phyloP scores from a whole-genome alignment of 30 jellyfish, hydroid and myxozoan species.

The Cassiopea andromeda region DNA sequence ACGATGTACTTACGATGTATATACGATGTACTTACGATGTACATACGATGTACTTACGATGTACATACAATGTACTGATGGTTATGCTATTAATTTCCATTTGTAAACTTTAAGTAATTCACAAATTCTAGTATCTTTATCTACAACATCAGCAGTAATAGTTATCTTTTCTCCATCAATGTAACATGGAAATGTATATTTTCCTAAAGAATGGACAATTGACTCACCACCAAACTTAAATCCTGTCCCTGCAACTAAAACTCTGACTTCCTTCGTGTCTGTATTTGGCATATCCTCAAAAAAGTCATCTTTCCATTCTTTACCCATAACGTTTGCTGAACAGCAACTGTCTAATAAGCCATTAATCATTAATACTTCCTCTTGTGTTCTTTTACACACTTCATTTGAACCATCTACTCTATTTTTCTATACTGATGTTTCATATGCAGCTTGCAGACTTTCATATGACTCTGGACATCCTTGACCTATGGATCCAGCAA shows the following conservation, averaged over 20 bases:
- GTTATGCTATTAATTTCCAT: not conserved
- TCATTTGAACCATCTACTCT: not conserved
- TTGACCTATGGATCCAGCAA: not conserved
- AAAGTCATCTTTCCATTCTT: no score
- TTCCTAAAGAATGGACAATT: not conserved
- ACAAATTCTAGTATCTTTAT: not conserved
- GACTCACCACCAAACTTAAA: not conserved
- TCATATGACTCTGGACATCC: not conserved
- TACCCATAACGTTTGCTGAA: not conserved
- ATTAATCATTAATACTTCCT: not conserved
- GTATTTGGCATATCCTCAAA: no score
- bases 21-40: no score
- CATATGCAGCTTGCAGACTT: not conserved
- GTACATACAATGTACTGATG: no score
- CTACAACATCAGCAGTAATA: not conserved
- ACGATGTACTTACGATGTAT: no score
- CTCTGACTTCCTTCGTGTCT: no score
- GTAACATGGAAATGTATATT: not conserved
- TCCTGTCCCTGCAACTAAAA: no score
- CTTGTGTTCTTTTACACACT: not conserved
- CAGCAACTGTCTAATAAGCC: not conserved
- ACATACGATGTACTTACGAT: no score
- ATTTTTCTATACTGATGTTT: not conserved
- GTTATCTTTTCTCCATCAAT: not conserved
- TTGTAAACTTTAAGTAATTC: not conserved